Evolutionary conservation across 2,797 vertebrate species (phyloP).

Genomic region (Mastacembelus armatus): DNA sequence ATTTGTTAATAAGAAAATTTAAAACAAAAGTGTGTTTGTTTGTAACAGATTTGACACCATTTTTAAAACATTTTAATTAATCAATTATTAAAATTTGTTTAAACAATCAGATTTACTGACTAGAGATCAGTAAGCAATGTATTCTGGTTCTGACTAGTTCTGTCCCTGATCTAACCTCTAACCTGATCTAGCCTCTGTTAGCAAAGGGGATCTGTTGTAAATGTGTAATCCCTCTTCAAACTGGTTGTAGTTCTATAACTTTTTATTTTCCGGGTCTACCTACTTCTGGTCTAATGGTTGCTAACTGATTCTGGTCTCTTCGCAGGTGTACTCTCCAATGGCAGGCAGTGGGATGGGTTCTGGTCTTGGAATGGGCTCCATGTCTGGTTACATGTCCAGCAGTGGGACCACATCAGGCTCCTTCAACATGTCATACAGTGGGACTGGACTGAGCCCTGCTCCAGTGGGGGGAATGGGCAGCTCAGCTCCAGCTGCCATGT

Average conservation of each 20-base stretch:
- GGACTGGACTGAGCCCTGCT: slow-evolving; percentile 90
- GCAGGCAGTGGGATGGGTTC: slow-evolving; percentile 92
- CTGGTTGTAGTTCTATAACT: slow-evolving; percentile 7
- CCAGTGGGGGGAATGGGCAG: slow-evolving; percentile 90
- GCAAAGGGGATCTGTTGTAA: no score
- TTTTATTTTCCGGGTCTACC: background rate
- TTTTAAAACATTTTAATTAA: no score
- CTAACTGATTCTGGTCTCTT: slow-evolving; percentile 38
- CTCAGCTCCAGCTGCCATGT: slow-evolving; percentile 85
- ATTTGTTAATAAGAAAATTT: no score
- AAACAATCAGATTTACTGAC: no score
- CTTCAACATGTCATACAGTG: slow-evolving; percentile 84
- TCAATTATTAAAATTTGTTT: no score
- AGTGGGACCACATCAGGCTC: slow-evolving; percentile 53
- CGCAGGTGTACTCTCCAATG: slow-evolving; percentile 91
- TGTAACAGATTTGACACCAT: no score
- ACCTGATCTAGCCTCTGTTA: no score
- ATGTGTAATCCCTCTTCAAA: no score
- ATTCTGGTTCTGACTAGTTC: no score
- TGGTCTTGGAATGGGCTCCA: slow-evolving; percentile 92
- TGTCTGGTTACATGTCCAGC: slow-evolving; percentile 92
- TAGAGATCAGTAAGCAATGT: no score
- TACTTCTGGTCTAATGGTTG: background rate
- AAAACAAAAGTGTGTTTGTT: no score
- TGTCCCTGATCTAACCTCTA: no score